Base-by-base conservation (phyloP, 2,888 invertebrate genomes). In the Automeris io region DNA sequence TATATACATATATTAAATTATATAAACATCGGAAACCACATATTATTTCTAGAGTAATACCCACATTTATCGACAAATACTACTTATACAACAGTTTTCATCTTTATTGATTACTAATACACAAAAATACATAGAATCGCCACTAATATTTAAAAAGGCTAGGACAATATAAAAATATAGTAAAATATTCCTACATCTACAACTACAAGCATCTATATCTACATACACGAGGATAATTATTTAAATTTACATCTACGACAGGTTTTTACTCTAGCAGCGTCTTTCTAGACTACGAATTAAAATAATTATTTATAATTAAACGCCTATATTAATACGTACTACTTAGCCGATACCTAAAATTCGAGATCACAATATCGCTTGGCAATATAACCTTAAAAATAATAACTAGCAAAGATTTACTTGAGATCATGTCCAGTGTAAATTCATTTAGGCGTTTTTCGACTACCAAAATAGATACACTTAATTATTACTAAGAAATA, bases 351-450 rank as follows among this genome's bases (percentile, higher is more conserved):
- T 21, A 21, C 32, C 23, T 52, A 60, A 67, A 62, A 58, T 59
- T 60, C 57, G 64, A 70, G 68, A 82, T 81, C 80, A 82, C 79
- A 80, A 76, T 82, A 82, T 83, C 79, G 83, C 83, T 83, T 83
- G 67, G 81, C 82, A 82, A 81, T 82, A 80, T 69, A 60, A 58
- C 43, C 57, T 62, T 71, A 70, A 44, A 39, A 54, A 45, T 64
- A 57, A 61, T 41, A 48, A 67, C 66, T 66, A 72, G 63, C 56
- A 53, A 43, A 53, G 49, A 46, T 41, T 54, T 61, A 59, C 49
- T 53, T 52, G 65, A 66, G 65, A 72, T 67, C 61, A 54, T 55
- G 45, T 11, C 21, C 22, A 38, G 22, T 21, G 19, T 39, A 35
- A 29, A 1, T 13, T 8, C 21, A 26, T 29, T 29, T 21, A 35